Base-by-base conservation (phyloP, 2,113 vertebrate genomes). In the Serinus canaria region DNA sequence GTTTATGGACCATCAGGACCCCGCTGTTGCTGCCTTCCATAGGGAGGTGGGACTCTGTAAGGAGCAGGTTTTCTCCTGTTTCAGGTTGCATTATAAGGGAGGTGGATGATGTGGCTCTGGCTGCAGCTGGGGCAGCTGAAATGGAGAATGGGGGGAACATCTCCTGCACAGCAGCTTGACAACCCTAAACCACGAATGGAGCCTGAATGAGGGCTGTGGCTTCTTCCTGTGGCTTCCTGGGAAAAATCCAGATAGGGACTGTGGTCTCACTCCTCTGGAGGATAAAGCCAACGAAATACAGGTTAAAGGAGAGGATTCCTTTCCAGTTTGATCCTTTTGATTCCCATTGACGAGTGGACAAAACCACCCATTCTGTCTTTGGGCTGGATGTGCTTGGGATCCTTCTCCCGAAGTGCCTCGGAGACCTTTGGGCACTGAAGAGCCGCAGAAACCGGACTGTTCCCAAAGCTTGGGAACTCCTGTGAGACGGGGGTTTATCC, bases 281-380 rank as follows among this genome's bases (percentile, higher is more conserved):
- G 37, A 43, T 7, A 47, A 77, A 82, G 46, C 35, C 33, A 23
- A 5, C 1, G 1, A 31, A 24, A 25, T 4, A 7, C 30, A 23
- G 24, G 59, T 35, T 43, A 4, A 52, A 58, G 21, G 18, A 1
- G 7, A 25, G 12, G 56, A 14, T 33, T 52, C 60, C 66, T 21
- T 70, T 23, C 37, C 56, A 6, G 52, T 28, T 13, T 20, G 47
- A 58, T 37, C 41, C 66, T 39, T 41, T 64, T 25, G 33, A 39
- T n/a, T 55, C 20, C 20, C 35, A 7, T 13, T 27, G n/a, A 37
- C 0, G n/a, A 43, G 56, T 0, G 25, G 11, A 24, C 46, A 33
- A 30, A 46, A 3, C 39, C 31, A 5, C 30, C 17, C 5, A 2
- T 39, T 72, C 8, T 0, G 0, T 13, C 21, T 56, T 31, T 20